Percentiles rank a stretch among this genome's conserved stretches.
These are phyloP conservation scores for Trachelus troglodyta DNA, from an alignment of 2,888 invertebrate species.

Conservation along the genomic window DNA sequence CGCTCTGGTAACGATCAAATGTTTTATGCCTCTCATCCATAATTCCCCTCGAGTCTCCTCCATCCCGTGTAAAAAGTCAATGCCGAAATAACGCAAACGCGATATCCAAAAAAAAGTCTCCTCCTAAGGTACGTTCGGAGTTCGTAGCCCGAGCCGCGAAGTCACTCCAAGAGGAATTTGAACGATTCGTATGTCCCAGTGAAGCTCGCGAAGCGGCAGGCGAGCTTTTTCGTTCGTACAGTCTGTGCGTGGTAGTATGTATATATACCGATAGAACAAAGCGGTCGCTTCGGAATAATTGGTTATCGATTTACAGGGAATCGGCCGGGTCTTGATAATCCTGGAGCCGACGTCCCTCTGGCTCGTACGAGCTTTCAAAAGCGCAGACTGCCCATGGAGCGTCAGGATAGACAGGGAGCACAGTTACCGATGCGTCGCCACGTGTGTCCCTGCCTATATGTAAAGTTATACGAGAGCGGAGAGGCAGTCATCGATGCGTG, in stretches of 20 bases:
- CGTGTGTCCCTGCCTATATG: background rate
- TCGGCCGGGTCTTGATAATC: constrained; percentile 18
- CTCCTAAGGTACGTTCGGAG: background rate
- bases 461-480: background rate
- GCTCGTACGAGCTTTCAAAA: background rate
- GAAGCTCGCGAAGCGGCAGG: background rate
- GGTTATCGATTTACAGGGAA: constrained; percentile 45
- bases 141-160: background rate
- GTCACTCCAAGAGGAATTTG: background rate
- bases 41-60: background rate
- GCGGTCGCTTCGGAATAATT: constrained; percentile 41
- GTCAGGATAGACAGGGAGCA: background rate
- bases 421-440: background rate
- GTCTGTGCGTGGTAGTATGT: background rate
- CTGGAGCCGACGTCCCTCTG: background rate
- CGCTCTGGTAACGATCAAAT: background rate
- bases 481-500: background rate
- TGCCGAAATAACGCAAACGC: too few relatives aligned
- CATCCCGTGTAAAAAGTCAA: background rate
- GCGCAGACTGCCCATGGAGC: background rate
- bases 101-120: background rate
- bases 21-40: background rate
- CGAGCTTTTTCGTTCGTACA: background rate
- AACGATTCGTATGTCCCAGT: background rate
- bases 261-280: background rate